Evolutionary conservation across 1,140 invertebrate species (phyloP), one percentile per base, ranked within the genome.

Genomic region (Drosophila sturtevanti): DNA sequence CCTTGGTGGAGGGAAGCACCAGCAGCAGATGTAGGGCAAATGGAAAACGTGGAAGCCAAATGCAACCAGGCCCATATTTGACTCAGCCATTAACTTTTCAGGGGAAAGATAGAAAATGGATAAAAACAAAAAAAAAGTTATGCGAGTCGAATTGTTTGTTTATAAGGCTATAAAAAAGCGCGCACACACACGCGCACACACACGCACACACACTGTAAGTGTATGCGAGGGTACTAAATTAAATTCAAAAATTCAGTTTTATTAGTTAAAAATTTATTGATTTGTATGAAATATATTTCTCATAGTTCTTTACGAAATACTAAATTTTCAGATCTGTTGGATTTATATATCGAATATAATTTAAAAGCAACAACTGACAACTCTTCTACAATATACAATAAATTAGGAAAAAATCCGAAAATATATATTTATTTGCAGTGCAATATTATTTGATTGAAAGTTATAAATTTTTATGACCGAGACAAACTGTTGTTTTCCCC

Each of bases 1-100:
- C 74, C 74, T 77, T 77, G 74, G 41, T 21, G 41, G 16, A 48
- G 27, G 27, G 21, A 21, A 21, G 16, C 14, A n/a, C n/a, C n/a
- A 59, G 22, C 61, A 72, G n/a, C 74, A 77, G 60, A 77, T 77
- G 74, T 76, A 70, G 72, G 72, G 63, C 56, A 61, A 65, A 73
- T 31, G 63, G 62, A 18, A 65, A 48, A 48, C 41, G 16, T 48
- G 41, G 10, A 48, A 48, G 18, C 41, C 41, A 48, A 48, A 48
- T 18, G 41, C 41, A 48, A 16, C 41, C 41, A 11, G 41, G 41
- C 16, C 41, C 41, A 48, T 48, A 48, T 48, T 48, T 48, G 41
- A 21, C 41, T 48, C 21, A n/a, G 41, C 41, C 41, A 48, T 48
- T 48, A 48, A 48, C 41, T 48, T 48, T 21, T 16, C 41, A n/a